Evolutionary conservation across 2,797 vertebrate species (phyloP), one percentile per base, ranked within the genome.

Genomic region (Ispidina lecontei): DNA sequence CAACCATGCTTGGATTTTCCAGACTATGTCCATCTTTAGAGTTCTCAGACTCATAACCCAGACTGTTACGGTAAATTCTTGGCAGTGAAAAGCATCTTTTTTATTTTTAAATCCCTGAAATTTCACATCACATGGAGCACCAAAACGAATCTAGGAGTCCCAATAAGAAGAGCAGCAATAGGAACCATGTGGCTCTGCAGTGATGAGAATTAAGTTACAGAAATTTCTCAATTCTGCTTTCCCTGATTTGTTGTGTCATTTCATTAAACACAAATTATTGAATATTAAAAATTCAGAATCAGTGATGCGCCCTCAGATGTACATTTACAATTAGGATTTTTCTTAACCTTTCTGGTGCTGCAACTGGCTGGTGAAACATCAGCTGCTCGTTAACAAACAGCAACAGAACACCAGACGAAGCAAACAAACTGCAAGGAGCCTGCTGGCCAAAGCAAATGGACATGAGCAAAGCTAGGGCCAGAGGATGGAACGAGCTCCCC

Each of bases 261-360:
- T 97, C 95, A 97, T 96, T 95, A 96, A 96, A 93, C 71, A 96
- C 90, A 87, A 96, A 96, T 97, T 96, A 96, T 90, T 95, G 77
- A 97, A 93, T 86, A 82, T 58, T 87, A 87, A 52, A 86, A 65
- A 95, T 63, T 82, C 81, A 26, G 91, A 89, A 89, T 90, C 70
- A 69, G 39, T 29, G 41, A 54, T 60, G 35, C 5, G 2, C 59
- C 67, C 83, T 88, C 94, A 90, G 62, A 91, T 82, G 82, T 12
- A 83, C 25, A 56, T 60, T 75, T 87, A 47, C 52, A 51, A 70
- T 43, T 21, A 58, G 19, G 84, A 74, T 72, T 84, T 88, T 87
- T 72, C 51, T 69, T 80, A 87, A 65, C 29, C 21, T 69, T 87
- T 77, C 64, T 55, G 11, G 58, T 81, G 28, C 52, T 78, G 58